Base-by-base conservation (phyloP, 23 tunicate species). In the Clavelina lepadiformis region DNA sequence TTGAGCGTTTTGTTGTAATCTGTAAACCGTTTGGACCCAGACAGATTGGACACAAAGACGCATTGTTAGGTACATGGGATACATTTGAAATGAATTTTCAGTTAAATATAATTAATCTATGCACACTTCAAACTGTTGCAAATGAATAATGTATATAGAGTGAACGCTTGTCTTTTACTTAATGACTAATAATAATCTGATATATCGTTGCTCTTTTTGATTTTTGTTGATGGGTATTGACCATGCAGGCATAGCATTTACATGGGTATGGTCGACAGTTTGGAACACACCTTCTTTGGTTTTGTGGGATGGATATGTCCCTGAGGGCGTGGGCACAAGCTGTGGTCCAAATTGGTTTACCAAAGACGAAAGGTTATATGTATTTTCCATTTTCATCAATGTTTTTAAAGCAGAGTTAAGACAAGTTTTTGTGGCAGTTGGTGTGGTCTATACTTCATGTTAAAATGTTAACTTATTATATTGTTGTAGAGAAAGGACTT, bases 11-110 rank as follows among this genome's bases (percentile, higher is more conserved):
- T 31, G 67, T 83, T 44, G 92, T 83, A 20, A 62, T 83, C 26
- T 83, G 92, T 64, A 83, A 83, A 41, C 92, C 92, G 1, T 76
- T 76, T 58, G 92, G 82, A 53, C 69, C 69, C 32, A 56, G 55
- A 4, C 58, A 28, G n/a, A 63, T 79, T 58, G 35, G 50, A 7
- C 65, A 24, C 5, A 58, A 29, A 58, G 65, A 36, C 6, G 30
- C 65, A 25, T 13, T n/a, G 35, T 36, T 38, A 58, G 65, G 65
- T 58, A 58, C 8, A 11, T 41, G 11, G 15, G 49, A 11, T 41
- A 41, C 49, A 41, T 41, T 11, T 41, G 11, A 11, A 15, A 11
- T 41, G 11, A 41, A 41, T 11, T 11, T 41, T 41, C 11, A 41
- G 11, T 11, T 41, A 41, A n/a, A n/a, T n/a, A n/a, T n/a, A n/a